phyloP scores from a whole-genome alignment of 1,140 invertebrate species.

The Anthonomus grandis region DNA sequence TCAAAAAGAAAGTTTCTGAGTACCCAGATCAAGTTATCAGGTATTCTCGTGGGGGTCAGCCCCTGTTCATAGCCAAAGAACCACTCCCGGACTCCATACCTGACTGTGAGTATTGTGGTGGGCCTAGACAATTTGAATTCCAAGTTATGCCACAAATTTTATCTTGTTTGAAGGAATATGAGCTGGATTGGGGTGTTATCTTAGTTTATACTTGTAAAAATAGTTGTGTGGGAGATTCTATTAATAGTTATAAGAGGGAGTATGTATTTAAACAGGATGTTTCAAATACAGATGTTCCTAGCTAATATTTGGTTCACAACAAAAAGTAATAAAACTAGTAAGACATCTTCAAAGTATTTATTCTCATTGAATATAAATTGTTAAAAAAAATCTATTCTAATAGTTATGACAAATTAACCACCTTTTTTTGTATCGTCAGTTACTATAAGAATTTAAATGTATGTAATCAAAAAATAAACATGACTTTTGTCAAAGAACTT shows the following conservation, averaged over 20 bases:
- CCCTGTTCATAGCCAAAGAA: slow-evolving; percentile 74
- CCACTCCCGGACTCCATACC: slow-evolving; percentile 59
- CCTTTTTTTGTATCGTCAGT: too few species aligned
- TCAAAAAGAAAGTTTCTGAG: slow-evolving; percentile 58
- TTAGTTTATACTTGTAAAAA: slow-evolving; percentile 80
- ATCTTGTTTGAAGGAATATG: slow-evolving; percentile 64
- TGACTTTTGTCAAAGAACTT: too few species aligned
- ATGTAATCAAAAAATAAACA: too few species aligned
- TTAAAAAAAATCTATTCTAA: too few species aligned
- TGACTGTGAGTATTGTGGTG: slow-evolving; percentile 71
- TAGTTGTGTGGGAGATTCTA: slow-evolving; percentile 61
- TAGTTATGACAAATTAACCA: too few species aligned
- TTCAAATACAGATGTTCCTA: too few species aligned
- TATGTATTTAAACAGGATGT: slow-evolving; percentile 86
- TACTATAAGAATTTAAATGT: too few species aligned
- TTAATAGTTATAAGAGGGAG: slow-evolving; percentile 67
- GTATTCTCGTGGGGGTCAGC: slow-evolving; percentile 72
- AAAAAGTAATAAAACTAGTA: too few species aligned
- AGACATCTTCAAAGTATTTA: too few species aligned
- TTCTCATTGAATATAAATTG: too few species aligned
- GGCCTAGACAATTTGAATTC: slow-evolving; percentile 84
- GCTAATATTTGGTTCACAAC: too few species aligned
- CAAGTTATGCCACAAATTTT: slow-evolving; percentile 91
- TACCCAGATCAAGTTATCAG: slow-evolving; percentile 76
- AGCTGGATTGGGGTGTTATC: slow-evolving; percentile 87